Evolutionary conservation across 2,888 invertebrate genomes (phyloP).

Genomic region (Temnothorax unifasciatus): DNA sequence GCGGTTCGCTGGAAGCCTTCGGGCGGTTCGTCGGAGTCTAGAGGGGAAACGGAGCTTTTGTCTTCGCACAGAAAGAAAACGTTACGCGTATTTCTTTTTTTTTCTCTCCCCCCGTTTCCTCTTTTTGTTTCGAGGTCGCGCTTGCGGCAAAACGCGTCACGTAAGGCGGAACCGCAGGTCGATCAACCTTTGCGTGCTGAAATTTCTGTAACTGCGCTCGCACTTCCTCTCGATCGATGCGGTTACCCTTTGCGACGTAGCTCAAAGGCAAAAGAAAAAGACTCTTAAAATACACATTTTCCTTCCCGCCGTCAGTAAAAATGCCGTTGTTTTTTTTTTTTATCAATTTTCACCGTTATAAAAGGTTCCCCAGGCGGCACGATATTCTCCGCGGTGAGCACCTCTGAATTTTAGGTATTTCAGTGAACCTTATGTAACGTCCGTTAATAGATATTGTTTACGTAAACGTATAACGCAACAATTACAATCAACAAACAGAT

Average conservation of each 20-base stretch:
- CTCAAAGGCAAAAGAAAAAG: slow-evolving; percentile 42
- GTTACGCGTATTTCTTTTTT: slow-evolving; percentile 60
- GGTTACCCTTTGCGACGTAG: slow-evolving; percentile 41
- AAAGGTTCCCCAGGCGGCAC: background rate
- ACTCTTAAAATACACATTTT: slow-evolving; percentile 40
- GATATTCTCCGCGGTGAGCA: background rate
- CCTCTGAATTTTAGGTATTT: slow-evolving; percentile 14
- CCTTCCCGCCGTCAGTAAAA: slow-evolving; percentile 17
- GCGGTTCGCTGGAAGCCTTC: slow-evolving; percentile 58
- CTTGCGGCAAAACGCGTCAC: slow-evolving; percentile 55
- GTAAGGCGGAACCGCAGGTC: slow-evolving; percentile 53
- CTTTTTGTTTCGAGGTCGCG: slow-evolving; percentile 59
- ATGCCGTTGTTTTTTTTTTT: slow-evolving; percentile 34
- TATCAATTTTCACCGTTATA: slow-evolving; percentile 36
- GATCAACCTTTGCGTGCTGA: slow-evolving; percentile 63
- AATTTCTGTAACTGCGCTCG: slow-evolving; percentile 57
- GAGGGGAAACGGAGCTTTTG: slow-evolving; percentile 63
- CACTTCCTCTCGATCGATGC: slow-evolving; percentile 56
- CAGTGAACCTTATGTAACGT: slow-evolving; percentile 12
- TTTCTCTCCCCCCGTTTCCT: background rate
- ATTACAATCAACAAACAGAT: background rate
- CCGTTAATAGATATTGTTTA: slow-evolving; percentile 27
- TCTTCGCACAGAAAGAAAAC: slow-evolving; percentile 63
- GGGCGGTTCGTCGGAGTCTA: slow-evolving; percentile 60
- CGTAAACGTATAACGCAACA: slow-evolving; percentile 7